Evolutionary conservation across 2,113 vertebrate genomes (phyloP), one percentile per base, ranked within the genome.

Genomic region (Mirza zaza): DNA sequence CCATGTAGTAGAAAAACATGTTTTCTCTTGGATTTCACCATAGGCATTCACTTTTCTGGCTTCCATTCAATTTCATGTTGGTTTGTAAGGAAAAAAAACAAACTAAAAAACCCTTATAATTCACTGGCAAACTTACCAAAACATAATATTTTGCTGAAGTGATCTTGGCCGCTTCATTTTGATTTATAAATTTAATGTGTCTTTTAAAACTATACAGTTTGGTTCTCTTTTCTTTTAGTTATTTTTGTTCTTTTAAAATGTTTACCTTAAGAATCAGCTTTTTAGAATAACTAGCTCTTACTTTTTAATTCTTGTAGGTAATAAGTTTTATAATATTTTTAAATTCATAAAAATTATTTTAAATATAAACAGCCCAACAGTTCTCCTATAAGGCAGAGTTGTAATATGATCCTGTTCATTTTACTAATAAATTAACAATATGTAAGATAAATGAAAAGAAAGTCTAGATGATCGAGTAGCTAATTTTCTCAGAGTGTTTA

Each of bases 291-390:
- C 27, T 79, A 90, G 29, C 10, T 32, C 68, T 87, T 93, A 27
- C 50, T 83, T 93, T 93, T 92, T 63, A 92, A 87, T 96, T 90
- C 25, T 87, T 92, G 11, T 50, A 59, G n/a, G 91, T 59, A 91
- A 6, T 85, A n/a, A 76, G 8, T 95, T 96, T 87, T 83, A 36
- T 23, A 63, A 4, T 79, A 67, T 73, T 71, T 87, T 82, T 52
- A 48, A 79, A 42, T 87, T 63, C 10, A 11, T 85, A 34, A 84
- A 42, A 93, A 18, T 90, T 55, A 59, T 75, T 80, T 94, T 55
- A 27, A 84, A 97, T 81, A 68, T 68, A 45, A 73, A 86, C 0
- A 61, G 63, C 42, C 84, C 21, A 75, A 4, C 34, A 91, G 79
- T 75, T 88, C 8, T 65, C 5, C 36, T 94, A 15, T 86, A 88